Percentiles rank a stretch among this genome's conserved stretches.
phyloP scores from a whole-genome alignment of 2,888 invertebrate genomes.

The Drosophila rubida region DNA sequence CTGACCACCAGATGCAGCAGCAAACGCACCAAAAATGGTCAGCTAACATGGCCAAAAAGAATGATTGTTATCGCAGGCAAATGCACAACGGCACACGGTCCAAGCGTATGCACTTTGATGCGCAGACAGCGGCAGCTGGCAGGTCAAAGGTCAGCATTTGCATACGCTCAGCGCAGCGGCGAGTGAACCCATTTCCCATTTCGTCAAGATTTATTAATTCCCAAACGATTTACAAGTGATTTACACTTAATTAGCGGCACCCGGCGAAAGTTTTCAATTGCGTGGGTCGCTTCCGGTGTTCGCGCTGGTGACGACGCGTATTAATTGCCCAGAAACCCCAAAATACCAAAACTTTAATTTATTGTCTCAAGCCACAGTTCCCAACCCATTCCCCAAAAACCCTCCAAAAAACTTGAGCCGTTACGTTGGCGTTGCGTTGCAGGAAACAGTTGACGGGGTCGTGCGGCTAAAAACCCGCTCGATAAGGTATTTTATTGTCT shows the following conservation, averaged over 20 bases:
- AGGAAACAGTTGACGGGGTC: slow-evolving; percentile 50
- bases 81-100: slow-evolving; percentile 25
- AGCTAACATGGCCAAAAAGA: slow-evolving; percentile 33
- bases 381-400: not conserved
- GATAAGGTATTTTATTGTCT: slow-evolving; percentile 42
- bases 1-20: slow-evolving; percentile 55
- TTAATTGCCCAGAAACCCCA: slow-evolving; percentile 59
- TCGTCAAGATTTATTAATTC: slow-evolving; percentile 72
- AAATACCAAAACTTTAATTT: slow-evolving; percentile 60
- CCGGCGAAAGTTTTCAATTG: slow-evolving; percentile 56
- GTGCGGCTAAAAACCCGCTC: slow-evolving; percentile 32
- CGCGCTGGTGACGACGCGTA: slow-evolving; percentile 55
- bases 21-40: slow-evolving; percentile 71
- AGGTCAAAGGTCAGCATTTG: slow-evolving; percentile 66
- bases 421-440: slow-evolving; percentile 44
- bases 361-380: slow-evolving; percentile 60
- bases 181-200: slow-evolving; percentile 30
- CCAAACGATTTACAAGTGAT: slow-evolving; percentile 72
- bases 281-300: slow-evolving; percentile 60
- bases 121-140: not conserved
- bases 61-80: slow-evolving; percentile 58
- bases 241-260: slow-evolving; percentile 80
- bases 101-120: not conserved
- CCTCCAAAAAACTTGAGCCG: not conserved
- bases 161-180: slow-evolving; percentile 6